Evolutionary conservation across 2,888 invertebrate species (phyloP), one percentile per base, ranked within the genome.

Genomic region (Omphaloscelis lunosa): DNA sequence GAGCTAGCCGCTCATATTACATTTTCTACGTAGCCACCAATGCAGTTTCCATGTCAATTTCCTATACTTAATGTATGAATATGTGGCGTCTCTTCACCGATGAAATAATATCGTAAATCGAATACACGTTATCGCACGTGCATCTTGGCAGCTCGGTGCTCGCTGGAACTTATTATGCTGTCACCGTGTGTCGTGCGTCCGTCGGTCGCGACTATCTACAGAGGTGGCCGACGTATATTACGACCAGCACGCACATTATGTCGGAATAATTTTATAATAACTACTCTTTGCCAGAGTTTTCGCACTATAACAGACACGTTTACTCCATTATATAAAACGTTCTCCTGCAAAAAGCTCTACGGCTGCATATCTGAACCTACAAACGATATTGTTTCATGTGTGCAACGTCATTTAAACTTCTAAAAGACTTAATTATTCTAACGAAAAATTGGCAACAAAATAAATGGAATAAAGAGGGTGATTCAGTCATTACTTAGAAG

Each of bases 111-210:
- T 93, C 89, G 90, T 91, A 86, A 92, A 90, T 91, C 89, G 88
- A 90, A 89, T 84, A 75, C 77, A 87, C 86, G 88, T 92, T 94
- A 95, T 95, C 95, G 94, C 95, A 94, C 94, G 95, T 92, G 93
- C 92, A 95, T 95, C 95, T 94, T 89, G 91, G 88, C 92, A 91
- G 85, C 80, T 75, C 79, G 79, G 79, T 89, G 86, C 88, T 85
- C 83, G 84, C 78, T 82, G 84, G 85, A 86, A 91, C 92, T 94
- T 94, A 92, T 93, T 94, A 95, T 95, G 94, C 94, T 90, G 92
- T 89, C 89, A 90, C 87, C 93, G 93, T 93, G 89, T 91, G 91
- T 87, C 88, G 90, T 88, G 89, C 92, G 92, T 93, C 91, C 92
- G 92, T 91, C 93, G 86, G 87, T 83, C 82, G 89, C 77, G 79